A percentile compares a stretch with the other conserved stretches of the same genome.
These are phyloP conservation scores for Eleutherodactylus coqui DNA, from an alignment of 2,797 vertebrate genomes.

Conservation along the genomic window DNA sequence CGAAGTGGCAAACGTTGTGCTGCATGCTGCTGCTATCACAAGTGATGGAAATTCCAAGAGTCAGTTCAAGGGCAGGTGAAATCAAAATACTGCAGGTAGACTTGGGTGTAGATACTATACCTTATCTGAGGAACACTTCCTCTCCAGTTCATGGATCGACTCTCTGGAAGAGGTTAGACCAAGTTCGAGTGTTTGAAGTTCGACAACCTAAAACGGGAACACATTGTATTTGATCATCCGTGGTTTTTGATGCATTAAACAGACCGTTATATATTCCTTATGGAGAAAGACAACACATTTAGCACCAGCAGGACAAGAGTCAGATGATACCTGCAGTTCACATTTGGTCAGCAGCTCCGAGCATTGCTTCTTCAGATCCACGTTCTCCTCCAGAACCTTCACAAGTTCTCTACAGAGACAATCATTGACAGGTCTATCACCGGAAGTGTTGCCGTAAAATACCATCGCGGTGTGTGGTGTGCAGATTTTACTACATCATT, in stretches of 20 bases:
- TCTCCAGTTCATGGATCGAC: conserved; percentile 78
- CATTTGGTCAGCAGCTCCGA: conserved; percentile 75
- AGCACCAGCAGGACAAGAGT: neutral
- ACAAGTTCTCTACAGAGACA: conserved; percentile 81
- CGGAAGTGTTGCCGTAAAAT: neutral
- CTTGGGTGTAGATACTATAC: conserved; percentile 68
- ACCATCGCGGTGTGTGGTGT: neutral
- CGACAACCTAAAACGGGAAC: conserved; percentile 69
- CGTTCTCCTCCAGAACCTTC: conserved; percentile 81
- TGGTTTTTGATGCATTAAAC: neutral
- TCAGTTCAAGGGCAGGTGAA: too few species aligned
- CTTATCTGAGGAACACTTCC: conserved; percentile 86
- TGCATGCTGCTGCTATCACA: too few species aligned
- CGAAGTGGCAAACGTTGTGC: too few species aligned
- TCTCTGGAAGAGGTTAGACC: conserved; percentile 75
- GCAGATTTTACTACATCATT: too few species aligned
- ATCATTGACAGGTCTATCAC: neutral
- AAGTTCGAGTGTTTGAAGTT: conserved; percentile 77
- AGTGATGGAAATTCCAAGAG: too few species aligned
- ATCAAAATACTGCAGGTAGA: neutral
- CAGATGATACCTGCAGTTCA: conserved; percentile 82
- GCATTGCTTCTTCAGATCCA: conserved; percentile 81
- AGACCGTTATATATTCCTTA: too few species aligned
- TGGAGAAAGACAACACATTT: too few species aligned
- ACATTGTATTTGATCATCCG: neutral